A percentile compares a stretch with the other conserved stretches of the same genome.
These are phyloP conservation scores for human (Homo sapiens) DNA, from an alignment of 2,113 vertebrate genomes.

Conservation along the genomic window DNA sequence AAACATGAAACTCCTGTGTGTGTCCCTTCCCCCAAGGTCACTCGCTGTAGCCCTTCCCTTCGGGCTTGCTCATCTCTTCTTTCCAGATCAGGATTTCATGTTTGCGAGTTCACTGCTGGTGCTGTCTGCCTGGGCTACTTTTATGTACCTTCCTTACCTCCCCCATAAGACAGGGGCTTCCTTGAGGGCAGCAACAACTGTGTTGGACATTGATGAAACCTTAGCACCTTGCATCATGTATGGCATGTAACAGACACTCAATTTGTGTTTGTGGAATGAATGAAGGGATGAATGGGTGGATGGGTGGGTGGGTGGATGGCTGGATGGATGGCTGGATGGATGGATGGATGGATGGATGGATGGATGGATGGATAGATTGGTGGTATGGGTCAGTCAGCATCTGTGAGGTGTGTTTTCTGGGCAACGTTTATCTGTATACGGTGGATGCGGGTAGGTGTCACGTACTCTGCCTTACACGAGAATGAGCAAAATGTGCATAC, in stretches of 20 bases:
- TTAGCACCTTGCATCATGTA: background rate
- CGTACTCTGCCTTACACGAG: background rate
- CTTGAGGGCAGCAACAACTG: background rate
- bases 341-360: background rate
- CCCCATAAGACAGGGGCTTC: background rate
- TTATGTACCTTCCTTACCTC: background rate
- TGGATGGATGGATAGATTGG: background rate
- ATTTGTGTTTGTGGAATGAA: background rate
- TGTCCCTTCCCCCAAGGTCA: background rate
- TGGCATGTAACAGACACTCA: background rate
- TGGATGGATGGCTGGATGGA: too few species aligned
- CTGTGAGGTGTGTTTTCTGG: background rate
- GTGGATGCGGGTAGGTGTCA: background rate
- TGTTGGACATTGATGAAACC: background rate
- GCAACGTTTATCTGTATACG: background rate
- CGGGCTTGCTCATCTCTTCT: background rate
- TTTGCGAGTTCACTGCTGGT: background rate
- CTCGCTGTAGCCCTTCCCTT: background rate
- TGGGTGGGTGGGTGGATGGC: background rate
- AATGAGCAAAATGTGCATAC: background rate
- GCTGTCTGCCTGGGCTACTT: background rate
- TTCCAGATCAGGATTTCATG: background rate
- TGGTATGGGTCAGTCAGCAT: background rate
- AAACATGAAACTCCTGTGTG: constrained; percentile 54
- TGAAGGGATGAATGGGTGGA: background rate